Percentiles rank a stretch among this genome's conserved stretches.
These are phyloP conservation scores for Microcebus griseorufus DNA, from an alignment of 2,113 vertebrate genomes.

Conservation along the genomic window DNA sequence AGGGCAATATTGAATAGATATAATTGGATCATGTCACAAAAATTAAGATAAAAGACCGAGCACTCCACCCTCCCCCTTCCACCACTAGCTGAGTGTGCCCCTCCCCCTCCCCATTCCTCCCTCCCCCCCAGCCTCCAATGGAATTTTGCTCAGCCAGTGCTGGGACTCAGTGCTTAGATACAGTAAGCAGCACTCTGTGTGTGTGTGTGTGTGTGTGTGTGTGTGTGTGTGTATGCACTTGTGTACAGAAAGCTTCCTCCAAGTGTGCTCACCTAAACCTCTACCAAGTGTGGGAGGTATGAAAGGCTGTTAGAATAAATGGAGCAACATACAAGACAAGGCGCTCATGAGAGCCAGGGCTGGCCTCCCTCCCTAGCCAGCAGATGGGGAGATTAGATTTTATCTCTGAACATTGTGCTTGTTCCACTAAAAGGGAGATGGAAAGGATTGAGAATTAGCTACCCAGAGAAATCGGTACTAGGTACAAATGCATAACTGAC, in stretches of 20 bases:
- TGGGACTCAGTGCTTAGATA: not conserved
- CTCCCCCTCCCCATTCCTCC: not conserved
- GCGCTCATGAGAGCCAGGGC: not conserved
- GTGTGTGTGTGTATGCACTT: not conserved
- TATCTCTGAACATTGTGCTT: not conserved
- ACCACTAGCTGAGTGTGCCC: not conserved
- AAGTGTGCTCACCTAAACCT: not conserved
- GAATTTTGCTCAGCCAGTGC: slow-evolving; percentile 56
- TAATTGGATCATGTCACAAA: slow-evolving; percentile 84
- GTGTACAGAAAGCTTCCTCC: not conserved
- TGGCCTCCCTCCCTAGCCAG: not conserved
- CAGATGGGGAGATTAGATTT: not conserved
- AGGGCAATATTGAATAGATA: slow-evolving; percentile 74
- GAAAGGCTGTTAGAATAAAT: not conserved
- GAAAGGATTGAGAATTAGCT: not conserved
- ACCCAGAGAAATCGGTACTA: not conserved
- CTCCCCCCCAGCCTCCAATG: not conserved
- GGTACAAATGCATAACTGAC: not conserved
- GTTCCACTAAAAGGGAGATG: not conserved
- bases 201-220: not conserved
- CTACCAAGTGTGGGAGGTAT: not conserved
- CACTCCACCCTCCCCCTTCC: not conserved
- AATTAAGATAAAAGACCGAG: slow-evolving; percentile 83
- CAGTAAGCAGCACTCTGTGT: not conserved
- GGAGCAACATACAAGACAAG: not conserved